These are phyloP conservation scores for Muntiacus reevesi DNA, from an alignment of 2,113 vertebrate genomes.

Conservation along the genomic window DNA sequence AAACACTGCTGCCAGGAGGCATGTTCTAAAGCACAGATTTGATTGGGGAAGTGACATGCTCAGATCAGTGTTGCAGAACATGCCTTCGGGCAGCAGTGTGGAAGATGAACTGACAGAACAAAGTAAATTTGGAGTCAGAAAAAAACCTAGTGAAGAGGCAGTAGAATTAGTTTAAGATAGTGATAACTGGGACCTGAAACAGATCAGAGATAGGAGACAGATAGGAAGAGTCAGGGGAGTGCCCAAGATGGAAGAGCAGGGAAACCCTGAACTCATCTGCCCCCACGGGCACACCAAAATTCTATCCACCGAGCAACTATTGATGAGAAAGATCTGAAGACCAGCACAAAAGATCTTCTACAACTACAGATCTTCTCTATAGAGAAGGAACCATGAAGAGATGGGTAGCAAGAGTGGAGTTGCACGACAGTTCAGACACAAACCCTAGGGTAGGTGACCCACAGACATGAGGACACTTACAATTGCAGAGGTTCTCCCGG, in stretches of 20 bases:
- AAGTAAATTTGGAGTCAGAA: not conserved
- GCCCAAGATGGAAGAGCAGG: not conserved
- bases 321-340: not conserved
- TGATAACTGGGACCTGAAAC: not conserved
- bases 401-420: not conserved
- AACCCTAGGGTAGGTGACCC: not conserved
- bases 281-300: not conserved
- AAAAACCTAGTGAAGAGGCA: not conserved
- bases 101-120: not conserved
- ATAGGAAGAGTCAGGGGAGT: not conserved
- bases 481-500: not conserved
- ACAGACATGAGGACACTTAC: not conserved
- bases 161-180: not conserved
- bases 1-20: not conserved
- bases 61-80: not conserved
- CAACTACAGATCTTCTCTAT: not conserved
- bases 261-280: not conserved
- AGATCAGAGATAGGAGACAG: not conserved
- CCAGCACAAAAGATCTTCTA: not conserved
- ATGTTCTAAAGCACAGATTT: not conserved
- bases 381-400: not conserved
- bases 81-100: not conserved
- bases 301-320: not conserved
- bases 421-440: not conserved
- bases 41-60: not conserved